Evolutionary conservation across 2,888 invertebrate genomes (phyloP), one percentile per base, ranked within the genome.

Genomic region (Drosophila putrida): DNA sequence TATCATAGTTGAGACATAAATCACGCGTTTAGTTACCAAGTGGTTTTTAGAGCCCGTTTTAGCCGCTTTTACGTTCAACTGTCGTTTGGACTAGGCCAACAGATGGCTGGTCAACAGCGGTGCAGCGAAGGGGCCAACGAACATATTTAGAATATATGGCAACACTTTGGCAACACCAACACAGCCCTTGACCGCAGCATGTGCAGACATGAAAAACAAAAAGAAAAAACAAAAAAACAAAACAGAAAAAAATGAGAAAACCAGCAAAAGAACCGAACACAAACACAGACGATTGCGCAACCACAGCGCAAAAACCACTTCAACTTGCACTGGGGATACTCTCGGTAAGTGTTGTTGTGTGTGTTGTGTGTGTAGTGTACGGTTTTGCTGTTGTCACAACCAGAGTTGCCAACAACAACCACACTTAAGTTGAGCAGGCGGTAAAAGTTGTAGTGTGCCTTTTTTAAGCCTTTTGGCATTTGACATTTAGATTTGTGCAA

Each of bases 131-230:
- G 74, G 71, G 15, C 15, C 5, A 69, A 75, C 83, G 84, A 78
- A 85, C 84, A 89, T 89, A 85, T 86, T 86, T 86, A 86, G 85
- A 86, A 86, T 89, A 86, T 89, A 86, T 89, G 89, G 85, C 85
- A 86, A 86, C 89, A 88, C 90, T 86, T 87, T 88, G 85, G 88
- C 88, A 85, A 75, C 88, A 75, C 72, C 71, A 78, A 71, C 80
- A 89, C 82, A 89, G 82, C 80, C 79, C 80, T 86, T 86, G 85
- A 86, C 85, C 85, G 69, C 85, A 89, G 78, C 80, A 68, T 68
- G 75, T 65, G 77, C 82, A 84, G 79, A 76, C 79, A 72, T 47
- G 71, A 49, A 39, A 41, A 54, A 46, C 33, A 57, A 41, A 39
- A 11, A 58, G 59, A 20, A 33, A 47, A 15, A 43, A 36, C 27